These are phyloP conservation scores for Chroicocephalus ridibundus DNA, from an alignment of 2,113 vertebrate genomes.

Conservation along the genomic window DNA sequence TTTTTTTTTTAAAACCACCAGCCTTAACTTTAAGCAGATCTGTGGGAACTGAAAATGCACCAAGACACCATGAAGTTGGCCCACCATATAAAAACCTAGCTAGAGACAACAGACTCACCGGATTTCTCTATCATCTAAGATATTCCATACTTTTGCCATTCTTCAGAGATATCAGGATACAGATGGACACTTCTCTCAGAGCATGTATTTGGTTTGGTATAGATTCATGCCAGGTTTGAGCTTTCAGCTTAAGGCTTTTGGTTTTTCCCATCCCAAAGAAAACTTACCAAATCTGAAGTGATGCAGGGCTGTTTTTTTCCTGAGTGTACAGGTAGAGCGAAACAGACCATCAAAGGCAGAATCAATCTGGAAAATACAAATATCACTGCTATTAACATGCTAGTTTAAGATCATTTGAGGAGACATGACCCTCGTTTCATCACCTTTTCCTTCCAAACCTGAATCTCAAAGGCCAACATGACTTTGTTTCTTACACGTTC, in stretches of 20 bases:
- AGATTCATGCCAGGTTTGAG: background rate
- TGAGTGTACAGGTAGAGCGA: background rate
- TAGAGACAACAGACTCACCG: background rate
- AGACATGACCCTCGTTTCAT: background rate
- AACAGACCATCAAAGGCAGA: background rate
- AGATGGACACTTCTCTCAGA: background rate
- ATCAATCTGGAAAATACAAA: background rate
- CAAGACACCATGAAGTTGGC: background rate
- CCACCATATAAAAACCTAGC: background rate
- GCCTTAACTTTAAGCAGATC: background rate
- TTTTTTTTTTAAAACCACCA: background rate
- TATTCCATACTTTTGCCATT: background rate
- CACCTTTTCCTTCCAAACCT: background rate
- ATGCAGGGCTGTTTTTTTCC: background rate
- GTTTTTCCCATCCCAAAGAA: background rate
- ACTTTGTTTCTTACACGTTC: background rate
- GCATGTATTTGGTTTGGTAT: background rate
- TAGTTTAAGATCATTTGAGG: background rate
- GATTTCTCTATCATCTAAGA: background rate
- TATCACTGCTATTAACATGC: background rate
- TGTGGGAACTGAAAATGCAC: background rate
- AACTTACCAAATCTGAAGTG: background rate
- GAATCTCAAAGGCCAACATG: background rate
- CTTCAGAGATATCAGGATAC: background rate
- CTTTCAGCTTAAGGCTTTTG: background rate